Base-by-base conservation (phyloP, 2,888 invertebrate genomes). In the Chirona hameri region DNA sequence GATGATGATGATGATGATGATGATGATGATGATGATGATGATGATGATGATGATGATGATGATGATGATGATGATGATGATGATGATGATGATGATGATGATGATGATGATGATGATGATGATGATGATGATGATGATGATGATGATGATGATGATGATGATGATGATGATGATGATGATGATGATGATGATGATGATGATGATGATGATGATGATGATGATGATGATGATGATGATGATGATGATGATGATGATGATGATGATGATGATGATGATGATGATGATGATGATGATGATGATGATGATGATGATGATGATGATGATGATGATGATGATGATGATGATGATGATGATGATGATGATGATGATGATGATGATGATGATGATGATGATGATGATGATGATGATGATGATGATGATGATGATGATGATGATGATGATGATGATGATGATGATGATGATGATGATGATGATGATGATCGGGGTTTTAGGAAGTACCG, bases 271-370 rank as follows among this genome's bases (percentile, higher is more conserved):
- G 12, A 79, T 79, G 12, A 12, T 9, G 79, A 79, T 79, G 14
- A 79, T 79, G 14, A 14, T 79, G 14, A 12, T 4, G 14, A 12
- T 79, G 79, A 79, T 79, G 14, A 79, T 79, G 14, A 79, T 79
- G 14, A 29, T 14, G 79, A 79, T 79, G 14, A 14, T 79, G 14
- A 79, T 14, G 14, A 79, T 79, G 5, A 79, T 79, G 14, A 79
- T 79, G 14, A 9, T 7, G 31, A 12, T 27, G 24, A 12, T 4
- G 14, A 79, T 79, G n/a, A n/a, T n/a, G 14, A 79, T 14, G 14
- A 29, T 79, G 14, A 12, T 9, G 14, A 79, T 79, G 79, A 79
- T 79, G 14, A 79, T 79, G 14, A 79, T 79, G 14, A 79, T 79
- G 14, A 79, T 79, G 14, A 79, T 79, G 14, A 12, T 79, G 14